Conservation (phyloP, 2,888 invertebrate genomes). For the Amaurobius ferox region DNA sequence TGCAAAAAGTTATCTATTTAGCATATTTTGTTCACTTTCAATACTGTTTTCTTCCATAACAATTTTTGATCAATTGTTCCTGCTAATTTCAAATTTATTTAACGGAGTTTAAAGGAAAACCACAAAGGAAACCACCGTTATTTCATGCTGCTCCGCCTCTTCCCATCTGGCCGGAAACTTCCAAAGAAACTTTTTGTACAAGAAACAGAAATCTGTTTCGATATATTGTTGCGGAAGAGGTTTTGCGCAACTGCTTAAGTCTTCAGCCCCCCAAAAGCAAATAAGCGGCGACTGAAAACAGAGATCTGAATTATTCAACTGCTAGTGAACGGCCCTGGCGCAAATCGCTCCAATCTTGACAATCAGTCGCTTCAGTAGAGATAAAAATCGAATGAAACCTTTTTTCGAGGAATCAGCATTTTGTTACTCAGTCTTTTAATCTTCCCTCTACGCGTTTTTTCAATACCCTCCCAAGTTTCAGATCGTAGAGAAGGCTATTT, state of each 20-base stretch:
- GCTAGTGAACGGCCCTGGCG: conserved; percentile 14
- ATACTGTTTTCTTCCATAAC: no score
- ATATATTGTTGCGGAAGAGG: conserved; percentile 24
- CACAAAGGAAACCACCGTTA: no score
- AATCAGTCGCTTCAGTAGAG: conserved; percentile 51
- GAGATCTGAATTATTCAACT: conserved; percentile 51
- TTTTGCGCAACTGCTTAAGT: conserved; percentile 12
- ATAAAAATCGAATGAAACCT: conserved; percentile 55
- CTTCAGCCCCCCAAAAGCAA: conserved; percentile 25
- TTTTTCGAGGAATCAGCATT: conserved; percentile 59
- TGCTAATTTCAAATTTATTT: no score
- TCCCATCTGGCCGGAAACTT: no score
- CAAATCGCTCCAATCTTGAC: conserved; percentile 24
- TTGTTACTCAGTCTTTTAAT: conserved; percentile 37
- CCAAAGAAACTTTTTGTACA: no score
- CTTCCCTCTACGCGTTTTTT: conserved; percentile 19
- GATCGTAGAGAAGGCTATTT: conserved; percentile 32
- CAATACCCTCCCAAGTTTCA: conserved; percentile 32
- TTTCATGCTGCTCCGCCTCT: no score
- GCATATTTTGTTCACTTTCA: no score
- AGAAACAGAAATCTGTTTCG: no score
- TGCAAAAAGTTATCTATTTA: no score
- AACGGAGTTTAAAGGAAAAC: no score
- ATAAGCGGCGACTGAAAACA: conserved; percentile 46
- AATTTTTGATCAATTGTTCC: no score